phyloP scores from a whole-genome alignment of 2,888 invertebrate genomes.

The Abrostola triplasia region DNA sequence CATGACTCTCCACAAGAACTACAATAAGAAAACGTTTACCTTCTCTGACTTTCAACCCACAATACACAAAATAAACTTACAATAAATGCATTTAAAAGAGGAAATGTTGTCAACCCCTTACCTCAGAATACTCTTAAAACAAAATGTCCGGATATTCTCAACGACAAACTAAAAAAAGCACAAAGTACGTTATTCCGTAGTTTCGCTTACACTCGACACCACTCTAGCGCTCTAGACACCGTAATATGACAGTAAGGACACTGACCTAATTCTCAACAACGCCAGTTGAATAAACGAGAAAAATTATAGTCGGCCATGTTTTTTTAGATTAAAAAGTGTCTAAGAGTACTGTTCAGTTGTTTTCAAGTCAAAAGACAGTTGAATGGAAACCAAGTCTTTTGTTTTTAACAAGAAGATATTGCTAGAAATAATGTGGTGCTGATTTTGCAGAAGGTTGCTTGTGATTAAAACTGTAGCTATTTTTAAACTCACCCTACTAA shows the following conservation, averaged over 20 bases:
- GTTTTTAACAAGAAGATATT: background rate
- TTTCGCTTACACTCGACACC: conserved; percentile 38
- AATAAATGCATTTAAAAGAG: background rate
- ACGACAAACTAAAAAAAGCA: conserved; percentile 31
- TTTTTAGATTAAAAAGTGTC: conserved; percentile 23
- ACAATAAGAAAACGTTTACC: no score
- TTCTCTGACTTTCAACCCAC: no score
- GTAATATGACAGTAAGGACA: conserved; percentile 50
- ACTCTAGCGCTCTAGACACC: conserved; percentile 36
- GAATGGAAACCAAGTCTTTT: conserved; percentile 5
- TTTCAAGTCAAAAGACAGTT: conserved; percentile 13
- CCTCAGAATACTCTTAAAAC: background rate
- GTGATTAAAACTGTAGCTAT: no score
- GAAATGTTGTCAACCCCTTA: background rate
- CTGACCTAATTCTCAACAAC: conserved; percentile 49
- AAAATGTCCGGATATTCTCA: background rate
- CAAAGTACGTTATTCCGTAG: conserved; percentile 32
- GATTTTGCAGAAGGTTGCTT: no score
- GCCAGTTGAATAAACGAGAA: conserved; percentile 20
- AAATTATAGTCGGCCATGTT: conserved; percentile 13
- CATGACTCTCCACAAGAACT: no score
- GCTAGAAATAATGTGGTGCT: background rate
- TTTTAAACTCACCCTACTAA: no score
- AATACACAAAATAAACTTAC: no score
- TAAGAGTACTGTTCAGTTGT: conserved; percentile 3